Percentiles rank a stretch among this genome's conserved stretches.
Conservation (phyloP, 1,140 invertebrate species). For the Caenorhabditis briggsae region DNA sequence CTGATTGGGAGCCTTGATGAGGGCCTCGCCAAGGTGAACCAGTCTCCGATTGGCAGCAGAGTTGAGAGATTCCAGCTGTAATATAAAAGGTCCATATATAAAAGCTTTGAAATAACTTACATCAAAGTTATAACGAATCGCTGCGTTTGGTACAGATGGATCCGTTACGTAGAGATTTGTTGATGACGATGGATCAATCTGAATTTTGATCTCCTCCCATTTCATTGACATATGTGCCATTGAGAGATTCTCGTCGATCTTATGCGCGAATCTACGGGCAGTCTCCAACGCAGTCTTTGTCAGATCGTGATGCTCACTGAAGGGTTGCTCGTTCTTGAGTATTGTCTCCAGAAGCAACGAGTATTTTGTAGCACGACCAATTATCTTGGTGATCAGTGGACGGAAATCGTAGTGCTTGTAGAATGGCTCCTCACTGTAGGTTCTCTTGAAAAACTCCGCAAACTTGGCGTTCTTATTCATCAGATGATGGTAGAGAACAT, state of each 20-base stretch:
- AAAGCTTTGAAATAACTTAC: slow-evolving; percentile 13
- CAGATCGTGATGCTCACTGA: slow-evolving; percentile 48
- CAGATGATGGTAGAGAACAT: slow-evolving; percentile 40
- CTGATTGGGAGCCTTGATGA: slow-evolving; percentile 16
- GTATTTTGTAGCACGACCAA: slow-evolving; percentile 52
- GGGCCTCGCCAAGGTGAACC: neutral
- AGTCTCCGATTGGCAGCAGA: slow-evolving; percentile 24
- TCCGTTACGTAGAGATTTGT: slow-evolving; percentile 50
- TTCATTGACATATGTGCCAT: slow-evolving; percentile 55
- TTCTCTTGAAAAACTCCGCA: slow-evolving; percentile 45
- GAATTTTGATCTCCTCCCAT: slow-evolving; percentile 55
- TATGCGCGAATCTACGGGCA: slow-evolving; percentile 44
- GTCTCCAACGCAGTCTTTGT: slow-evolving; percentile 47
- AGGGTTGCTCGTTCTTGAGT: slow-evolving; percentile 58
- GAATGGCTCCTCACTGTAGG: slow-evolving; percentile 26
- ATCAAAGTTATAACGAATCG: slow-evolving; percentile 28
- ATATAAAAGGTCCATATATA: neutral
- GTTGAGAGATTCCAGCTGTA: neutral
- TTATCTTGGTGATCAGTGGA: slow-evolving; percentile 50
- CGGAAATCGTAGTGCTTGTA: slow-evolving; percentile 57
- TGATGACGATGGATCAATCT: slow-evolving; percentile 47
- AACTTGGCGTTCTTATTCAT: slow-evolving; percentile 56
- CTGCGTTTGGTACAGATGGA: slow-evolving; percentile 13
- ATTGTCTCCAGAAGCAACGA: slow-evolving; percentile 57
- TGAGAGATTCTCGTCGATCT: slow-evolving; percentile 54